phyloP scores from a whole-genome alignment of 1,140 invertebrate genomes.

The Pogonognathellus flavescens region DNA sequence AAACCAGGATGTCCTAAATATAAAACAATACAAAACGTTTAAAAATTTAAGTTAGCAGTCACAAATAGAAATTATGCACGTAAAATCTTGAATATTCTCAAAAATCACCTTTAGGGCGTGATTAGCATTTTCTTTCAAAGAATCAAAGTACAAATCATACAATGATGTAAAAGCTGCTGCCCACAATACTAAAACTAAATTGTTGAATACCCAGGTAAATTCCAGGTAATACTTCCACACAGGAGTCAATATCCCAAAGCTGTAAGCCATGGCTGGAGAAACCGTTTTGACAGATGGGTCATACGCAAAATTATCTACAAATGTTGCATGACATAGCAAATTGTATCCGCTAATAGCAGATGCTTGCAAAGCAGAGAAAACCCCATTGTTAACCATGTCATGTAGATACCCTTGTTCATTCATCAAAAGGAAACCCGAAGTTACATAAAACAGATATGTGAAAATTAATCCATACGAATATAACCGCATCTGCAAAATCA shows the following conservation, averaged over 20 bases:
- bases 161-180: neutral
- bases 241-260: neutral
- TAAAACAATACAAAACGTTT: neutral
- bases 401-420: neutral
- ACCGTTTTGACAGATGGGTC: neutral
- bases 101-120: neutral
- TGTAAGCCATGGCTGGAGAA: neutral
- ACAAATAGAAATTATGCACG: too few relatives aligned
- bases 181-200: neutral
- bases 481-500: neutral
- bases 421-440: neutral
- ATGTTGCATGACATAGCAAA: neutral
- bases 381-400: neutral
- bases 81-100: too few relatives aligned
- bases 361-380: neutral
- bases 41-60: neutral
- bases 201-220: slow-evolving; percentile 4
- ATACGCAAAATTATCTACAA: neutral
- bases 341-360: neutral
- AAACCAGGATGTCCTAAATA: neutral
- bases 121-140: neutral
- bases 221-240: neutral
- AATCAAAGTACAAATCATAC: neutral
- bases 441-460: neutral
- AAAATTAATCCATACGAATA: neutral